Evolutionary conservation across 2,797 vertebrate species (phyloP), one percentile per base, ranked within the genome.

Genomic region (Chromis chromis): DNA sequence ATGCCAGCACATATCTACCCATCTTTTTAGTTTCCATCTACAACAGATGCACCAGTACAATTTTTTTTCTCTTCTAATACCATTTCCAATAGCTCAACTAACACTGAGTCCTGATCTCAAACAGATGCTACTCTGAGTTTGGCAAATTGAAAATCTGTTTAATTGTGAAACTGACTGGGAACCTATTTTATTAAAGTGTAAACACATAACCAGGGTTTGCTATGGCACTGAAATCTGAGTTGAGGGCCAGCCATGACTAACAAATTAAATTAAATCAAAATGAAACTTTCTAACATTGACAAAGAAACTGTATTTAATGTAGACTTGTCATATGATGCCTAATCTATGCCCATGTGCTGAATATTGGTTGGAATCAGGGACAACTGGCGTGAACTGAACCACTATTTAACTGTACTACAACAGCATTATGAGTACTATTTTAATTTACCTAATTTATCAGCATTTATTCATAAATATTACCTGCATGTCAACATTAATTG

Each of bases 31-130:
- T 42, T 56, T 36, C 33, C 28, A 10, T 14, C 25, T 36, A 40
- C 28, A 28, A 28, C 8, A 16, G 48, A 60, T 48, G 16, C 28
- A 64, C 7, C 1, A 33, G 8, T 44, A 16, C 33, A 16, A 52
- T 49, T 39, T 49, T 39, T 40, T 17, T 44, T 39, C 36, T 64
- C 27, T 36, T 44, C 55, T 58, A 33, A 52, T 44, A 27, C 39
- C 31, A 63, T 4, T 14, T 49, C 40, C 24, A 62, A 9, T 0
- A 19, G 19, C 22, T 62, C 14, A n/a, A 53, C 24, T 16, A 16
- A 21, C 40, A n/a, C 36, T 48, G 0, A 17, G 4, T 46, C 12
- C 49, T 0, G 16, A 44, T 63, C 24, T 16, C 2, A 50, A 50
- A 25, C 33, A 36, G 33, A 36, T 36, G 33, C 33, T 11, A 36